phyloP scores from a whole-genome alignment of 2,113 vertebrate genomes.

The Epinephelus lanceolatus region DNA sequence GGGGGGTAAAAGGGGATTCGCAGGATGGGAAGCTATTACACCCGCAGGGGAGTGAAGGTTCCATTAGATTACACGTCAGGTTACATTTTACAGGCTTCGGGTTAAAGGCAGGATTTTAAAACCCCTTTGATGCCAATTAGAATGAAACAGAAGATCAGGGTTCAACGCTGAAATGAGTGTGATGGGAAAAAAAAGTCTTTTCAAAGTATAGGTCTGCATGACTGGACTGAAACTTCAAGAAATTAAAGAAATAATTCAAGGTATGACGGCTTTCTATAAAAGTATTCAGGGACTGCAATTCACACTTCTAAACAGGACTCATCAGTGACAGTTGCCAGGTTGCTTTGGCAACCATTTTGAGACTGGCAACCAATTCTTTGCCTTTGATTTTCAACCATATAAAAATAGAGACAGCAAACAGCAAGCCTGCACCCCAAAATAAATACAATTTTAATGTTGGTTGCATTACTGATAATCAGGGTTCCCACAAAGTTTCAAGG shows the following conservation, averaged over 20 bases:
- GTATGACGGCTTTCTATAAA: neutral
- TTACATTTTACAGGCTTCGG: constrained; percentile 1
- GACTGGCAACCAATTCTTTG: no score
- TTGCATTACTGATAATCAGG: no score
- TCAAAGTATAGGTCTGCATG: constrained; percentile 1
- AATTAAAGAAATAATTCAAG: neutral
- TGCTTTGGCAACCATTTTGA: no score
- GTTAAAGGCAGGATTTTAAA: constrained; percentile 12
- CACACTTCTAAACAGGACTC: neutral
- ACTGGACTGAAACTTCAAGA: constrained; percentile 5
- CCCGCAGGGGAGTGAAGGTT: constrained; percentile 4
- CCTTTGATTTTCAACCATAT: no score
- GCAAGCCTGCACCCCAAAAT: no score
- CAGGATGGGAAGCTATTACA: constrained; percentile 37
- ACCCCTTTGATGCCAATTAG: constrained; percentile 36
- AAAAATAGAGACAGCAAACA: no score
- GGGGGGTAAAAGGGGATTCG: neutral
- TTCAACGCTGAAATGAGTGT: neutral
- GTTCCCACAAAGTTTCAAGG: no score
- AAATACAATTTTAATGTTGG: no score
- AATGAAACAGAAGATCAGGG: constrained; percentile 6
- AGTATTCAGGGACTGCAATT: neutral
- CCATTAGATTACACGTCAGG: constrained; percentile 20
- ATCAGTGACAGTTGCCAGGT: no score
- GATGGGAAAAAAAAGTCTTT: neutral